Evolutionary conservation across 92 coral and sea anemone genomes (phyloP).

Genomic region (Parazoanthus darwini): DNA sequence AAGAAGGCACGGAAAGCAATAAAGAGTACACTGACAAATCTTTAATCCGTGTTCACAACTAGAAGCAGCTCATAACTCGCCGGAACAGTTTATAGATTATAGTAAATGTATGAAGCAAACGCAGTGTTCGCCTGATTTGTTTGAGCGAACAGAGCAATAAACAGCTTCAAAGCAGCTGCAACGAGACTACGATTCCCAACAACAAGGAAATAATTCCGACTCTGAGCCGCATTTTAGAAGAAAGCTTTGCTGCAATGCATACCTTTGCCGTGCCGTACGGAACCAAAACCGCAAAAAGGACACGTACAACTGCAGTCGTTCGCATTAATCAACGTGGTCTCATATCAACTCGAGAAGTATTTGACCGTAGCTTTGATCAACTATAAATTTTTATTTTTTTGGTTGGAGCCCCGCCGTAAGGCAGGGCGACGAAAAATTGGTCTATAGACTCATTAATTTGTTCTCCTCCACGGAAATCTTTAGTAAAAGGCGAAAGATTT

Average conservation of each 20-base stretch:
- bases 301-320: too few relatives aligned
- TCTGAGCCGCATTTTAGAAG: not conserved
- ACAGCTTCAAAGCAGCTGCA: too few relatives aligned
- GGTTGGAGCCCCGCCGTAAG: slow-evolving; percentile 19
- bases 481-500: slow-evolving; percentile 86
- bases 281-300: too few relatives aligned
- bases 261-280: too few relatives aligned
- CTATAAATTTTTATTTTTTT: not conserved
- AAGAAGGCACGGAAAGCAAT: not conserved
- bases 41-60: not conserved
- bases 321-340: not conserved
- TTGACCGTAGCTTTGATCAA: too few relatives aligned
- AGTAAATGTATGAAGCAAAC: not conserved
- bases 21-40: too few relatives aligned
- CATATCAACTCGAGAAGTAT: too few relatives aligned
- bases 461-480: slow-evolving; percentile 90
- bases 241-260: not conserved
- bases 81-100: not conserved
- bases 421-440: slow-evolving; percentile 47
- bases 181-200: too few relatives aligned
- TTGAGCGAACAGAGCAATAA: not conserved
- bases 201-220: not conserved
- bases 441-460: slow-evolving; percentile 62
- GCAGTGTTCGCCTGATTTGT: not conserved
- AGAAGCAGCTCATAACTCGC: not conserved